phyloP scores from a whole-genome alignment of 2,113 vertebrate genomes.

The Perca schrenkii region DNA sequence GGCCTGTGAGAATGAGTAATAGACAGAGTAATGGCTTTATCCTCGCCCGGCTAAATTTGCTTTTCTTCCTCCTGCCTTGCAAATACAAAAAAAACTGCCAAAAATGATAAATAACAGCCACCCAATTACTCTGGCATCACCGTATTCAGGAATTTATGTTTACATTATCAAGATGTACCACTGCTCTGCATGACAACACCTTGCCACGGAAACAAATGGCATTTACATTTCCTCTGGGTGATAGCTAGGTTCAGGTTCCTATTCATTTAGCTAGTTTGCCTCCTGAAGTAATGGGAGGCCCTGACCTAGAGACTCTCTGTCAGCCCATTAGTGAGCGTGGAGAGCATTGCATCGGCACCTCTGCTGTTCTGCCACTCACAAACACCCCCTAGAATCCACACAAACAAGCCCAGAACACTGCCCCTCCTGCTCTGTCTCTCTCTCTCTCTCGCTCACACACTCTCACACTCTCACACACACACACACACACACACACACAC shows the following conservation, averaged over 20 bases:
- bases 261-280: constrained; percentile 77
- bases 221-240: constrained; percentile 81
- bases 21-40: constrained; percentile 81
- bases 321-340: constrained; percentile 77
- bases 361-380: constrained; percentile 77
- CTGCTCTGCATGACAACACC: constrained; percentile 74
- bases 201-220: constrained; percentile 78
- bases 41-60: constrained; percentile 73
- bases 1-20: constrained; percentile 79
- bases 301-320: constrained; percentile 80
- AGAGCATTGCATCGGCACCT: constrained; percentile 68
- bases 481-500: constrained; percentile 48
- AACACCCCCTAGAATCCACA: constrained; percentile 76
- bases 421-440: constrained; percentile 31
- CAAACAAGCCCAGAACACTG: constrained; percentile 77
- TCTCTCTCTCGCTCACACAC: constrained; percentile 17
- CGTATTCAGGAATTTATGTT: constrained; percentile 80
- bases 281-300: constrained; percentile 80
- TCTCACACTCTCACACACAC: constrained; percentile 24
- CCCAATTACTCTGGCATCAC: constrained; percentile 79
- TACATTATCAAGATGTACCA: constrained; percentile 80
- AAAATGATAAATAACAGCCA: constrained; percentile 78
- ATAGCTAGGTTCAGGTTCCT: constrained; percentile 60
- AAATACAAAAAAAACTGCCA: constrained; percentile 66
- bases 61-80: constrained; percentile 69